phyloP scores from a whole-genome alignment of 2,113 vertebrate species.

The Antigone vipio region DNA sequence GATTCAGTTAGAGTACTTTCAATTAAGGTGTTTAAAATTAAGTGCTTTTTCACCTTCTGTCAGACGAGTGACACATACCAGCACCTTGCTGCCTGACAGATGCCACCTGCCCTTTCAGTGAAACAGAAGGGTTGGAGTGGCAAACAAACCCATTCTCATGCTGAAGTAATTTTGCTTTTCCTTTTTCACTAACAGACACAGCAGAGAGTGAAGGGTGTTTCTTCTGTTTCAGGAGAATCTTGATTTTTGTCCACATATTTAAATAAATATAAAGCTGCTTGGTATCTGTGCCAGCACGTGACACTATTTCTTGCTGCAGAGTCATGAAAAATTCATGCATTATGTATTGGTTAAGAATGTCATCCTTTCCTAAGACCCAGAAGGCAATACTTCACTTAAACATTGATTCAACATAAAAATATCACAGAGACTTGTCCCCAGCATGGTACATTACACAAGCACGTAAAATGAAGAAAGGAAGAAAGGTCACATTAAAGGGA shows the following conservation, averaged over 20 bases:
- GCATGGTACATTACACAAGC: background rate
- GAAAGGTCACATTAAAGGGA: constrained; percentile 10
- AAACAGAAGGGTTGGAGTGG: background rate
- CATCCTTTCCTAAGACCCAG: background rate
- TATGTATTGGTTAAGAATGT: background rate
- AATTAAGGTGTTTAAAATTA: background rate
- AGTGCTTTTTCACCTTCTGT: background rate
- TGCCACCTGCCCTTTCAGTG: background rate
- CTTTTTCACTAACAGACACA: background rate
- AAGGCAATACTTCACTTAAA: background rate
- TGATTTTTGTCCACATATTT: background rate
- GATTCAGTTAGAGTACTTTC: background rate
- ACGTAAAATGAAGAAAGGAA: background rate
- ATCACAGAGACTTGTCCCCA: background rate
- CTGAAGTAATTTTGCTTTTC: background rate
- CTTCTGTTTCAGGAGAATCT: background rate
- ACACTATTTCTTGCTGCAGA: background rate
- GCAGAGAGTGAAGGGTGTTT: background rate
- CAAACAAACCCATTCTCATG: background rate
- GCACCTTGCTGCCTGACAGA: background rate
- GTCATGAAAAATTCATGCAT: background rate
- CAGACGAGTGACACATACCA: background rate
- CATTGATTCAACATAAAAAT: constrained; percentile 34
- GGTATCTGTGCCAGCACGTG: background rate
- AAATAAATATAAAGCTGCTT: background rate